phyloP scores from a whole-genome alignment of 2,888 invertebrate species.

The Phengaris arion region DNA sequence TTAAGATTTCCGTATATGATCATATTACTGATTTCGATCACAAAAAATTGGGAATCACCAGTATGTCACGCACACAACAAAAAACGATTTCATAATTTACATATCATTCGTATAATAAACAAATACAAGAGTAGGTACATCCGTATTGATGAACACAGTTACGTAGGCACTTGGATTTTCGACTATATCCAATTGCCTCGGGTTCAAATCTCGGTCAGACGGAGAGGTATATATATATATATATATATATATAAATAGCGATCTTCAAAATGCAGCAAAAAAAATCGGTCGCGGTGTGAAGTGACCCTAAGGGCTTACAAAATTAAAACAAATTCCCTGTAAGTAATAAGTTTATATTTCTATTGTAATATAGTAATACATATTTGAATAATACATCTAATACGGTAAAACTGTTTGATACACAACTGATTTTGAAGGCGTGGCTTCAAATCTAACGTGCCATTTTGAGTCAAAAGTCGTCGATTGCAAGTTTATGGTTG shows the following conservation, averaged over 20 bases:
- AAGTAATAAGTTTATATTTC: background rate
- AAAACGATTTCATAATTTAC: background rate
- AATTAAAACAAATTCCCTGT: background rate
- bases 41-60: conserved; percentile 24
- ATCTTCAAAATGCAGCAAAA: too few relatives aligned
- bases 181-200: too few relatives aligned
- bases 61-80: background rate
- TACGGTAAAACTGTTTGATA: background rate
- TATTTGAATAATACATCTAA: background rate
- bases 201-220: too few relatives aligned
- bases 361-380: background rate
- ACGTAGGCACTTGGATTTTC: too few relatives aligned
- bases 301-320: background rate
- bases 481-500: background rate
- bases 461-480: conserved; percentile 14
- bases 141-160: too few relatives aligned
- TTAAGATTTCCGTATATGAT: background rate
- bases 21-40: background rate
- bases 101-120: background rate
- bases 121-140: too few relatives aligned
- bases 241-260: too few relatives aligned
- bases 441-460: background rate
- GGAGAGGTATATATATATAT: too few relatives aligned
- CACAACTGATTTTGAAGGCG: background rate
- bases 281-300: too few relatives aligned